phyloP scores from a whole-genome alignment of 2,797 vertebrate species.

The Poecilia picta region DNA sequence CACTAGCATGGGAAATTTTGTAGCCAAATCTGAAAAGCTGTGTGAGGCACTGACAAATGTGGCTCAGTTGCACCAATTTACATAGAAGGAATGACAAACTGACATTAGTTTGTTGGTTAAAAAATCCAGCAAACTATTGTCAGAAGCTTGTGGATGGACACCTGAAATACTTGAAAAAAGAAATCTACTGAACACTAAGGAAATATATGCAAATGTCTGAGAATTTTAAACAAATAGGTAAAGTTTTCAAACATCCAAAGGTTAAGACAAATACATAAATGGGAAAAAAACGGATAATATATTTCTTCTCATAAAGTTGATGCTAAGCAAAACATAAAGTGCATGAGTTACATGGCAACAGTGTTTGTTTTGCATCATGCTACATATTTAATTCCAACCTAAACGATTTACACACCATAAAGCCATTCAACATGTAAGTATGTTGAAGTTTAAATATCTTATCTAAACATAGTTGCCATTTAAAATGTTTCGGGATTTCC shows the following conservation, averaged over 20 bases:
- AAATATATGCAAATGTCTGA: neutral
- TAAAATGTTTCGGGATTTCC: neutral
- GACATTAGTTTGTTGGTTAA: no score
- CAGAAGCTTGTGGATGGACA: neutral
- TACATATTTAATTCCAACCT: neutral
- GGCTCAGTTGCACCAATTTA: neutral
- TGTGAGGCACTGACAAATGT: neutral
- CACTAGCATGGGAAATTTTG: neutral
- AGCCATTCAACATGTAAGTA: neutral
- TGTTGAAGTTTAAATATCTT: neutral
- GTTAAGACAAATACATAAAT: neutral
- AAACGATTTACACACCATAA: neutral
- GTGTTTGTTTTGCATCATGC: neutral
- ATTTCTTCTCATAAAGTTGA: neutral
- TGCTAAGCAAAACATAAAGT: neutral
- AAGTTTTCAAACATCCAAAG: neutral
- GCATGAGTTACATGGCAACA: neutral
- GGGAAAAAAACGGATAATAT: neutral
- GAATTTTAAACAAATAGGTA: neutral
- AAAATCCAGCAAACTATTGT: neutral
- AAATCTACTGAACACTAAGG: neutral
- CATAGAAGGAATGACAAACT: neutral
- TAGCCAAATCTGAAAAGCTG: neutral
- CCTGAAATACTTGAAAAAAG: neutral
- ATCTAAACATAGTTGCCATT: slow-evolving; percentile 14